Evolutionary conservation across 64 coral and sea anemone species (phyloP), one percentile per base, ranked within the genome.

Genomic region (Pocillopora verrucosa): DNA sequence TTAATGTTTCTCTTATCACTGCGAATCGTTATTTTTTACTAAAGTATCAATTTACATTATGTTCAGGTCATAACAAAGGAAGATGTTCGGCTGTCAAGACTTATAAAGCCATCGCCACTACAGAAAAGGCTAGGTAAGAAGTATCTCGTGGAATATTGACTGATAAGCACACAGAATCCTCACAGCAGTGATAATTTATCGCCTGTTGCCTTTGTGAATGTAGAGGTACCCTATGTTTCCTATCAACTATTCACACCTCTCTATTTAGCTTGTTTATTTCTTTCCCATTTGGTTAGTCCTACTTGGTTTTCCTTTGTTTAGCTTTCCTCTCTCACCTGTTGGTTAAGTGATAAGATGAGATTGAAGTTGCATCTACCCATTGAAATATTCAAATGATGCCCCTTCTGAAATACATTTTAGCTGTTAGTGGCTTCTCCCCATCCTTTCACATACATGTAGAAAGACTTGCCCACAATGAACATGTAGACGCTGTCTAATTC

Each of bases 61-160:
- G 37, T 72, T 16, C 3, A 85, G 82, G 82, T 85, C 17, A 85
- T 85, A 51, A 85, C 82, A 85, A 85, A 37, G 64, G 82, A 85
- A 85, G 82, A 85, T 85, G 82, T 85, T 85, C 63, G 82, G 69
- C 82, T 85, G 25, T 85, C 82, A 85, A 72, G 82, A 72, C 38
- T 85, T 13, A 85, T 85, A 72, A 85, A 85, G 82, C 82, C 82
- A 25, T 85, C 82, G 22, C 82, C 82, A n/a, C 82, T 85, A 57
- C 82, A 85, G 22, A 85, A 85, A 72, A 85, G 82, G 68, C 82
- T 85, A 2, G 82, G 82, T 85, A 26, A 72, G 63, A 57, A 20
- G 22, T 67, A 67, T 67, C 22, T 67, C 64, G 16, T 11, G 67
- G 25, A 70, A 70, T 1, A 25, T 10, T 70, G 22, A 15, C 13